phyloP scores from a whole-genome alignment of 2,113 vertebrate genomes.

The Poeciliopsis retropinna region DNA sequence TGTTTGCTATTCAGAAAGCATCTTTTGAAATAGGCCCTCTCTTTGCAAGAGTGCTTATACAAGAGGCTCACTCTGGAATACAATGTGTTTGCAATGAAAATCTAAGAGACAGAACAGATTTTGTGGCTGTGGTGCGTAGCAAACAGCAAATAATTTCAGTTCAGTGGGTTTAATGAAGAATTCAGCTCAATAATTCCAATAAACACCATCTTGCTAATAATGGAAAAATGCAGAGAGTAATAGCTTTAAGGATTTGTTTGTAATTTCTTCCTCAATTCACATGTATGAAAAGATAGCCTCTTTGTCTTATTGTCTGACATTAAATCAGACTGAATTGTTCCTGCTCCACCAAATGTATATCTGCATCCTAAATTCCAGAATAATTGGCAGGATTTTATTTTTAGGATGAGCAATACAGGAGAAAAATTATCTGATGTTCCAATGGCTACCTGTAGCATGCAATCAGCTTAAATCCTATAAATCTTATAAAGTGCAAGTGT shows the following conservation, averaged over 20 bases:
- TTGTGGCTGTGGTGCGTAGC: conserved; percentile 7
- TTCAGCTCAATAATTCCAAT: conserved; percentile 19
- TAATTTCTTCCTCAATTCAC: not conserved
- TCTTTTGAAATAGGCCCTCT: conserved; percentile 55
- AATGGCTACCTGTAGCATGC: no score
- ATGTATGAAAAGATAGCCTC: not conserved
- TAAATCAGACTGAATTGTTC: no score
- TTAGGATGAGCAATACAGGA: no score
- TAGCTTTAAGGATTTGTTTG: not conserved
- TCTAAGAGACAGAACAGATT: conserved; percentile 26
- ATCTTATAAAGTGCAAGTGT: no score
- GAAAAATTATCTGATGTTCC: no score
- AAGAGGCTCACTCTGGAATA: conserved; percentile 60
- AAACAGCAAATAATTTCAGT: conserved; percentile 28
- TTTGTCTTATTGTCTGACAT: no score
- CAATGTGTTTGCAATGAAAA: conserved; percentile 36
- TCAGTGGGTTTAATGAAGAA: conserved; percentile 29
- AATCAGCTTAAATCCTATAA: no score
- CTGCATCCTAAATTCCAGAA: no score
- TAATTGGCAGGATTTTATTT: no score
- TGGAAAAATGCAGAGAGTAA: conserved; percentile 12
- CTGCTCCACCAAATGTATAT: no score
- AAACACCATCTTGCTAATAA: conserved; percentile 18
- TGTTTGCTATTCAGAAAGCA: conserved; percentile 76
- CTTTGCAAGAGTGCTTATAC: conserved; percentile 65